Evolutionary conservation across 2,888 invertebrate genomes (phyloP).

Genomic region (Dilophus febrilis): DNA sequence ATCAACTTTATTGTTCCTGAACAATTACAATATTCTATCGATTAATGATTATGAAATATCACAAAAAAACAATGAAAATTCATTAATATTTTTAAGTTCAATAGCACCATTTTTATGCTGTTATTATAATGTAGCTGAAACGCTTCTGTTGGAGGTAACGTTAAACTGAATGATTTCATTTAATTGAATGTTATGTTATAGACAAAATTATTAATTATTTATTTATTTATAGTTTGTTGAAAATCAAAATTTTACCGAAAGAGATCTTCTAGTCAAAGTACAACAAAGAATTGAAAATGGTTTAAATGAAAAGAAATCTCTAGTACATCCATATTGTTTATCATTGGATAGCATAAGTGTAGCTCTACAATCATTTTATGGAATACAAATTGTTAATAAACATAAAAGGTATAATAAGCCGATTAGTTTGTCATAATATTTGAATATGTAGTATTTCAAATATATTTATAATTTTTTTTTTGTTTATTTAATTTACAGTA

Average conservation of each 20-base stretch:
- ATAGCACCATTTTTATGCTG: constrained; percentile 45
- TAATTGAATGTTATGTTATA: too few species aligned
- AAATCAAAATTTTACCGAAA: constrained; percentile 29
- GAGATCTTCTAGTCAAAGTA: constrained; percentile 34
- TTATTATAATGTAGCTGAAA: constrained; percentile 36
- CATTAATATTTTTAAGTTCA: constrained; percentile 39
- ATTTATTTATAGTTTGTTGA: constrained; percentile 19
- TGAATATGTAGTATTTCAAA: too few species aligned
- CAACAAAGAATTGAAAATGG: constrained; percentile 42
- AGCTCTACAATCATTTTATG: constrained; percentile 35
- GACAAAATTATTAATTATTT: constrained; percentile 23
- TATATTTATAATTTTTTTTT: too few species aligned
- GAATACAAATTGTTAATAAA: constrained; percentile 24
- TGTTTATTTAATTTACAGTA: too few species aligned
- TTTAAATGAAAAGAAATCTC: constrained; percentile 23
- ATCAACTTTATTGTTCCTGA: constrained; percentile 18
- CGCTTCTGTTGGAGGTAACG: constrained; percentile 36
- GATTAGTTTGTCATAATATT: too few species aligned
- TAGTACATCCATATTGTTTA: constrained; percentile 53
- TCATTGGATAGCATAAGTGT: constrained; percentile 46
- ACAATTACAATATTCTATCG: constrained; percentile 5
- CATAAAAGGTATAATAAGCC: constrained; percentile 24
- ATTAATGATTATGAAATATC: constrained; percentile 18
- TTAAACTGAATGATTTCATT: too few species aligned
- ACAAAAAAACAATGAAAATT: constrained; percentile 30